Evolutionary conservation across 1,140 invertebrate species (phyloP), one percentile per base, ranked within the genome.

Genomic region (Cydia pomonella): DNA sequence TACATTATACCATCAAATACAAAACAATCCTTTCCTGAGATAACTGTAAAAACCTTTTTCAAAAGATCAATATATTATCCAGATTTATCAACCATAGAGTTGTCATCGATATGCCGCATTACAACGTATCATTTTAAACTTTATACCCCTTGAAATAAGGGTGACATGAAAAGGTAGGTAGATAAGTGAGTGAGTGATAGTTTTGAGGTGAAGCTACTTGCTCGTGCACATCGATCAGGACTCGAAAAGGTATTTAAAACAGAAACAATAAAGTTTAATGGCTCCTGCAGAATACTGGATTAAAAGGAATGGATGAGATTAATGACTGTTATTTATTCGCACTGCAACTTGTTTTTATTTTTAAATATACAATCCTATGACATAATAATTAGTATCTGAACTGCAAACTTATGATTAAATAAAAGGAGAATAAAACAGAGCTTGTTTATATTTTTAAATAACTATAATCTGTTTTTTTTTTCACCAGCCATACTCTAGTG

Each of bases 11-110:
- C 53, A 59, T 59, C 53, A 59, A 59, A 59, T 3, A 23, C 10
- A 59, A 59, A 59, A 23, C 53, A 59, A 59, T 59, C 18, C n/a
- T 59, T 13, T 9, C 41, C 13, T 50, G 3, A 18, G 21, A 23
- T 59, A 23, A 59, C 53, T 9, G 3, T 59, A 59, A 23, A 59
- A 59, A 23, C 7, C 53, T 18, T 59, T 50, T 50, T 23, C 53
- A 59, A 59, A 59, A 21, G 2, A 23, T 59, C 53, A 23, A 59
- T 59, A 59, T 59, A 59, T 59, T 59, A 59, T n/a, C 10, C 53
- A 23, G 53, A 59, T 23, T 23, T 59, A 80, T 76, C 74, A 76
- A 81, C 75, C 79, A 80, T 80, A 80, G 76, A 82, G 76, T 77
- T 82, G 80, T 82, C 82, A 76, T 75, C 63, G 71, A 47, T 71